Evolutionary conservation across 2,888 invertebrate genomes (phyloP).

Genomic region (Eurytoma adleriae): DNA sequence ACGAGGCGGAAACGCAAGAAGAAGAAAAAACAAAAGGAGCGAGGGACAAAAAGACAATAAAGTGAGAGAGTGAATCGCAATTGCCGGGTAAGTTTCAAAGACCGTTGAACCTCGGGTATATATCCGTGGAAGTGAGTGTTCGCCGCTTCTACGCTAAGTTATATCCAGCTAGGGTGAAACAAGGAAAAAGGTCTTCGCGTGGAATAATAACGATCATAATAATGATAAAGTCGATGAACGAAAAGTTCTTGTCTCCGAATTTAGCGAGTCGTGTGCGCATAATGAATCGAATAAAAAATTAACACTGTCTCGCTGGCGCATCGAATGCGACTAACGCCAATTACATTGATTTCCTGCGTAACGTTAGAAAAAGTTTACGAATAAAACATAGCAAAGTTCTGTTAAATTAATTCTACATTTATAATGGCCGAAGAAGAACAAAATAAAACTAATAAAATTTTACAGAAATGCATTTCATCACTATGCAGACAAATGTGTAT

Average conservation of each 20-base stretch:
- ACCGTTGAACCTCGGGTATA: constrained; percentile 34
- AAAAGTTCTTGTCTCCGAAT: constrained; percentile 10
- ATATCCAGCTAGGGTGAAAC: constrained; percentile 10
- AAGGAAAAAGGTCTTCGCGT: constrained; percentile 20
- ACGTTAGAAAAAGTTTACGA: too few relatives aligned
- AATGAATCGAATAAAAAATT: constrained; percentile 14
- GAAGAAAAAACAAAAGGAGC: not conserved
- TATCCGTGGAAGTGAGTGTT: constrained; percentile 18
- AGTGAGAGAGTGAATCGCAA: constrained; percentile 8
- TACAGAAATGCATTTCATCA: too few relatives aligned
- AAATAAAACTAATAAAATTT: too few relatives aligned
- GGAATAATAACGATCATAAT: constrained; percentile 40
- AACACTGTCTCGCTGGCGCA: not conserved
- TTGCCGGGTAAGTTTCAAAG: constrained; percentile 26
- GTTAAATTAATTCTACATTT: too few relatives aligned
- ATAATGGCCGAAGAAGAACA: too few relatives aligned
- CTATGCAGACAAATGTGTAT: too few relatives aligned
- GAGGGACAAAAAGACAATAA: constrained; percentile 4
- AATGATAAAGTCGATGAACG: constrained; percentile 14
- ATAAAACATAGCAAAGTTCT: too few relatives aligned
- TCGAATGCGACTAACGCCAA: too few relatives aligned
- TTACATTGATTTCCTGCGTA: too few relatives aligned
- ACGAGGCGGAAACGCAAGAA: not conserved
- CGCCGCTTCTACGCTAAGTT: not conserved
- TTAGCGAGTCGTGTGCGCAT: constrained; percentile 2